Conservation (phyloP, 2,888 invertebrate species). For the Acanthosepion pharaonis region DNA sequence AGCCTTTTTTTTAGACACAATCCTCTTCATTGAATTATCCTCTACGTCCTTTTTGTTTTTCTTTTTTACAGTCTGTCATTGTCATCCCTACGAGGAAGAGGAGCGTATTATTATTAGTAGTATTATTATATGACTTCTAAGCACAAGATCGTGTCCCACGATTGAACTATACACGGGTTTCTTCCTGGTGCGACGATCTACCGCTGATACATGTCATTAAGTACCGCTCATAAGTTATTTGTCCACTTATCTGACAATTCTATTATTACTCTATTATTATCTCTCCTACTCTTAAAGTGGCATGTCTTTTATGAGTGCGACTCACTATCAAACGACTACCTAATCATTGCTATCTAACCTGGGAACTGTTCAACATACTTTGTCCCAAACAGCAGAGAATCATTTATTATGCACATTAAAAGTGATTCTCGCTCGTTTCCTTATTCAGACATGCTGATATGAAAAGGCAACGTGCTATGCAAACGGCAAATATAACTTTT, state of each 20-base stretch:
- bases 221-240: background rate
- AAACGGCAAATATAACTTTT: slow-evolving; percentile 33
- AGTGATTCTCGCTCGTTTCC: background rate
- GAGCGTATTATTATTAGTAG: too few species aligned
- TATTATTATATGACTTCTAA: too few species aligned
- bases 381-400: background rate
- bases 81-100: too few species aligned
- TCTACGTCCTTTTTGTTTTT: too few species aligned
- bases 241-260: background rate
- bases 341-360: slow-evolving; percentile 11
- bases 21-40: too few species aligned
- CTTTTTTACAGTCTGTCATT: too few species aligned
- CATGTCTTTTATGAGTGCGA: slow-evolving; percentile 15
- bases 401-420: background rate
- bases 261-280: slow-evolving; percentile 13
- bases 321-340: background rate
- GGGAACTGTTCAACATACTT: background rate
- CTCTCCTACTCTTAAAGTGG: background rate
- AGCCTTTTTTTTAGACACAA: too few species aligned
- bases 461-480: background rate
- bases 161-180: background rate
- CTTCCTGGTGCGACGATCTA: background rate
- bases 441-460: background rate
- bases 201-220: background rate
- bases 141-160: too few species aligned